Base-by-base conservation (phyloP, 2,113 vertebrate species). In the Ceyx cyanopectus region DNA sequence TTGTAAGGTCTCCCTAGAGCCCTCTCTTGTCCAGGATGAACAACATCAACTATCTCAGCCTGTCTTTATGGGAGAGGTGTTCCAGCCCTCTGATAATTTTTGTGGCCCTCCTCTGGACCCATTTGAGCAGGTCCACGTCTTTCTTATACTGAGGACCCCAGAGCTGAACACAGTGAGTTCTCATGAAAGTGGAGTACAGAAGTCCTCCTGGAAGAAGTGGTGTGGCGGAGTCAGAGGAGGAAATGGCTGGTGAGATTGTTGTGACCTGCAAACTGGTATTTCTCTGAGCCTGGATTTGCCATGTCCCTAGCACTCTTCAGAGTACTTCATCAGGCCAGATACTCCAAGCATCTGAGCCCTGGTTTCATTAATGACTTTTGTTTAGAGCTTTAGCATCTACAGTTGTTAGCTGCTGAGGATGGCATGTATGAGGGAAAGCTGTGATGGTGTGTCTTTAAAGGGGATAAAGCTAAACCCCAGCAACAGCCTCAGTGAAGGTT, bases 121-220 rank as follows among this genome's bases (percentile, higher is more conserved):
- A 40, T 26, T 63, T 13, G 37, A 63, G 24, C 37, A 29, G 24
- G 61, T 37, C 61, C 17, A 13, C 41, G 3, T 29, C 17, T 43
- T 41, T 41, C 37, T 41, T 41, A 29, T 19, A 17, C 26, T 63
- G 61, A 16, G 24, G 16, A 16, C 24, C 26, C 40, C 26, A 41
- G 17, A 63, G 26, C 37, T 41, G 40, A 41, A 41, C 24, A 27
- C 61, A 63, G 40, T 43, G 37, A 40, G 37, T 7, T 41, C 37
- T 63, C 61, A 43, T 29, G 37, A 41, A 24, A 18, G 16, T 62
- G 37, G 37, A 41, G 17, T 43, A 29, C 26, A 41, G 26, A 17
- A 10, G 26, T 29, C 16, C 15, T 74, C 30, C 60, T 66, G 26
- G 18, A 48, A 61, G 50, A 80, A 15, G 27, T 23, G 0, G 0